Evolutionary conservation across 2,113 vertebrate species (phyloP), one percentile per base, ranked within the genome.

Genomic region (Sander vitreus): DNA sequence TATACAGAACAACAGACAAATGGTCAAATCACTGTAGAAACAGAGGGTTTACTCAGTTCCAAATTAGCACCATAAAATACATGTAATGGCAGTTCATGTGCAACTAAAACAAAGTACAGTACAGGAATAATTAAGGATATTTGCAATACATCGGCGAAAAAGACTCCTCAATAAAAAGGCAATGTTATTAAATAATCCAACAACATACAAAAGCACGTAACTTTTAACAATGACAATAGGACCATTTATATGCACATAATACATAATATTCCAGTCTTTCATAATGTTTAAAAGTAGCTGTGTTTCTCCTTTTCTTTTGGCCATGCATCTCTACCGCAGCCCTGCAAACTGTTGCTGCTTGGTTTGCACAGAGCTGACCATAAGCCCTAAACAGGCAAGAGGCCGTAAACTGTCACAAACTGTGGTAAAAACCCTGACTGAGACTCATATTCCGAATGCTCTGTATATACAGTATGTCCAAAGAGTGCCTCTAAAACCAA

Each of bases 31-130:
- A 89, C 91, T 93, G 94, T 94, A 93, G 92, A 91, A 95, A 94
- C 91, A 95, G 90, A 93, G 93, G 80, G 88, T 92, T 87, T 83
- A 85, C 86, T 91, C 88, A 89, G 80, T 93, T 93, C 54, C 83
- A 89, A 92, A 95, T 95, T 93, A 98, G 97, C 97, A 98, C 96
- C 97, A 94, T 94, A 82, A 93, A 94, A 95, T 88, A 93, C 93
- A 91, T 85, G 85, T 89, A 91, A 85, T 93, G 92, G 94, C 93
- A 95, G 80, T 93, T 93, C 93, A 96, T 85, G 94, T 95, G 96
- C 94, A 94, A 95, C 91, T 94, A 93, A 85, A 64, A 69, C 39
- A 92, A 92, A 93, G 92, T 96, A 97, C 95, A 95, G 96, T 95
- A 95, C 93, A 93, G 82, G 87, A 94, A 92, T 85, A 92, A 83